Evolutionary conservation across 2,797 vertebrate species (phyloP).

Genomic region (Cottoperca gobio): DNA sequence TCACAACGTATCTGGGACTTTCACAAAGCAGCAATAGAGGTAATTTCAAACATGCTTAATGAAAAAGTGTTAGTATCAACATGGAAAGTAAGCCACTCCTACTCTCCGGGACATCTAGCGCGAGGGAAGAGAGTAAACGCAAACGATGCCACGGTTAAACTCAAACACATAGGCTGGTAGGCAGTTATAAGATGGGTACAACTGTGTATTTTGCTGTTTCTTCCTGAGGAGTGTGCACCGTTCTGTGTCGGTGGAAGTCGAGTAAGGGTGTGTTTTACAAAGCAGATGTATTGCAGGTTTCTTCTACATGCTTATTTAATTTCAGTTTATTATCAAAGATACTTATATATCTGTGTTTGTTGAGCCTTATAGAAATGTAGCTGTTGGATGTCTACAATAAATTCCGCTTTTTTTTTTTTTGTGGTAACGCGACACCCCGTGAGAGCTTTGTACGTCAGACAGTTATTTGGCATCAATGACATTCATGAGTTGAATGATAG

Average conservation of each 20-base stretch:
- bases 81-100: no score
- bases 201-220: background rate
- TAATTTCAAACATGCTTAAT: no score
- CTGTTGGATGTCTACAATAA: background rate
- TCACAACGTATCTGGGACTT: no score
- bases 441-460: background rate
- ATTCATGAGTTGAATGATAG: conserved; percentile 38
- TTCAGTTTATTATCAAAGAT: background rate
- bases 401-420: conserved; percentile 1
- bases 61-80: no score
- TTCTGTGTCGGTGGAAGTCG: background rate
- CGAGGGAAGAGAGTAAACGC: no score
- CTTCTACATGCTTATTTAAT: background rate
- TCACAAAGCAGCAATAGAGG: no score
- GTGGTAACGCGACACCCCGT: background rate
- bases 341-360: background rate
- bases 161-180: background rate
- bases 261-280: background rate
- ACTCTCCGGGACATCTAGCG: no score
- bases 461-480: conserved; percentile 29
- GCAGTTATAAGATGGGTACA: background rate
- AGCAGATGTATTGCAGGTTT: background rate
- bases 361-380: background rate
- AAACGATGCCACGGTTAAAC: no score
- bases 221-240: background rate